These are phyloP conservation scores for Bombus huntii DNA, from an alignment of 1,140 invertebrate genomes.

Conservation along the genomic window DNA sequence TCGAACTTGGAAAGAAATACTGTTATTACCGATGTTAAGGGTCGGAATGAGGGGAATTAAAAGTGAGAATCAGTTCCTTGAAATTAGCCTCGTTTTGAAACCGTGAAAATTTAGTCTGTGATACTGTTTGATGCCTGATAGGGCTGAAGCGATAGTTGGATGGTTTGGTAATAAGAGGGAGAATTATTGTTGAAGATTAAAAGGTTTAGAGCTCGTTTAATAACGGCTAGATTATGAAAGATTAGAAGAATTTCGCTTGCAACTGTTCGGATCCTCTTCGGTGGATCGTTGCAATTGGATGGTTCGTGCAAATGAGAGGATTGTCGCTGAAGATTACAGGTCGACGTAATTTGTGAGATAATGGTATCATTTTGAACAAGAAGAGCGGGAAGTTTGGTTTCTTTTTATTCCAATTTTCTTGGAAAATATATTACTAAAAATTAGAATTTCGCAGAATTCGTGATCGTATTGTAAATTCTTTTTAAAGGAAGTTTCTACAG, in stretches of 20 bases:
- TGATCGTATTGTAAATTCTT: too few relatives aligned
- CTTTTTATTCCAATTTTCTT: background rate
- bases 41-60: background rate
- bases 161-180: background rate
- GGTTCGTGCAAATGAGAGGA: background rate
- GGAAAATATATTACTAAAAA: too few relatives aligned
- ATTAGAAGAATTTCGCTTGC: constrained; percentile 16
- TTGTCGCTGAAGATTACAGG: background rate
- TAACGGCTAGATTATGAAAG: constrained; percentile 6
- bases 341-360: background rate
- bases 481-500: too few relatives aligned
- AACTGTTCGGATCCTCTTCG: background rate
- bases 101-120: background rate
- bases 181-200: constrained; percentile 16
- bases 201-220: constrained; percentile 6
- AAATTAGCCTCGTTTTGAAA: too few relatives aligned
- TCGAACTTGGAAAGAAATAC: background rate
- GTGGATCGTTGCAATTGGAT: background rate
- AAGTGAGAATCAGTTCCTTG: background rate
- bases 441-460: too few relatives aligned
- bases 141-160: background rate
- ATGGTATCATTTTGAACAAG: too few relatives aligned
- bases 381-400: background rate
- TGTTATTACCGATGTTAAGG: background rate
- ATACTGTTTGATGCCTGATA: background rate